Evolutionary conservation across 2,888 invertebrate species (phyloP).

Genomic region (Conops quadrifasciatus): DNA sequence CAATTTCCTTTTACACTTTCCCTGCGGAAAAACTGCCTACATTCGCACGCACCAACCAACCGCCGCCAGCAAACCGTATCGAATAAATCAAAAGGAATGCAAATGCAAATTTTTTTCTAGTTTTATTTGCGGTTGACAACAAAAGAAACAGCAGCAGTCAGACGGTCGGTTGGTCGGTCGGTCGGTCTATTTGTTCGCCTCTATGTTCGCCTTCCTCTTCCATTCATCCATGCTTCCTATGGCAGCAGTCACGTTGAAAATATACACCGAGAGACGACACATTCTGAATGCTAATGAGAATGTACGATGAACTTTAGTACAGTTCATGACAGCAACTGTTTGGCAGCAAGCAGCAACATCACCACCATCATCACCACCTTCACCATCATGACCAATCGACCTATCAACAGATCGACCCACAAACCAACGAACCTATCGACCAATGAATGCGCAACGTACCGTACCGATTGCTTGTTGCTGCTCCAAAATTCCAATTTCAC

Average conservation of each 20-base stretch:
- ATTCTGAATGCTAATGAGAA: slow-evolving; percentile 24
- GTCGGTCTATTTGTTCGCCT: neutral
- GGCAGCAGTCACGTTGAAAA: slow-evolving; percentile 9
- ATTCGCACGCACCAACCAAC: neutral
- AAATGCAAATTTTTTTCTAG: neutral
- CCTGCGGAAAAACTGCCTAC: neutral
- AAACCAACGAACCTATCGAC: neutral
- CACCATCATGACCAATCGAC: no score
- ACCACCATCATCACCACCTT: no score
- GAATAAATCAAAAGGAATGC: neutral
- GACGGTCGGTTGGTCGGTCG: neutral
- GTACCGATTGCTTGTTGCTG: slow-evolving; percentile 14
- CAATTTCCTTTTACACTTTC: neutral
- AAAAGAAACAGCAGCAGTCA: neutral
- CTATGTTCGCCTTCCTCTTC: no score
- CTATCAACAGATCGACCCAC: neutral
- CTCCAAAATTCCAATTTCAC: slow-evolving; percentile 29
- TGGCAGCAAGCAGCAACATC: neutral
- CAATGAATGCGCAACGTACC: neutral
- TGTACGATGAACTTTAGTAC: slow-evolving; percentile 27
- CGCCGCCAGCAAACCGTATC: neutral
- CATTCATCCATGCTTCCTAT: no score
- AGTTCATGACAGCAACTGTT: slow-evolving; percentile 5
- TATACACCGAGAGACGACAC: slow-evolving; percentile 4
- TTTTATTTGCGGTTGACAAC: slow-evolving; percentile 26